These are phyloP conservation scores for Plectropomus leopardus DNA, from an alignment of 2,113 vertebrate genomes.

Conservation along the genomic window DNA sequence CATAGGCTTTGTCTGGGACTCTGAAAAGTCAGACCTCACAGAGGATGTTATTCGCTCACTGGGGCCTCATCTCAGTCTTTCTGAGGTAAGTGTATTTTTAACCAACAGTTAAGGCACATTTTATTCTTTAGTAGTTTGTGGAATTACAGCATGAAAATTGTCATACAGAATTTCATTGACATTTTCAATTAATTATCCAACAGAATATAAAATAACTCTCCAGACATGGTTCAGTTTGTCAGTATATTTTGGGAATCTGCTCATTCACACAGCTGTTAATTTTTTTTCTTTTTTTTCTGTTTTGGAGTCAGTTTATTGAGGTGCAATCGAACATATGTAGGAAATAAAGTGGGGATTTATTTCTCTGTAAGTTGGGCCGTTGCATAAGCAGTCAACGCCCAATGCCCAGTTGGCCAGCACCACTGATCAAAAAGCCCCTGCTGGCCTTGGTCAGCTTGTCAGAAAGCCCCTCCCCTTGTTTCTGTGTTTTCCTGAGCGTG, in stretches of 20 bases:
- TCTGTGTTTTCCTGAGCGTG: conserved; percentile 31
- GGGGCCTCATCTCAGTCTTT: conserved; percentile 90
- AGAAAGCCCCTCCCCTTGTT: conserved; percentile 57
- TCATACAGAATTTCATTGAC: not conserved
- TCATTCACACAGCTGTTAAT: conserved; percentile 37
- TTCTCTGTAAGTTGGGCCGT: conserved; percentile 70
- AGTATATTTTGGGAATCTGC: conserved; percentile 1
- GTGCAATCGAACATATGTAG: conserved; percentile 71
- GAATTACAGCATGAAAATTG: not conserved
- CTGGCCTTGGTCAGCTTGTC: conserved; percentile 73
- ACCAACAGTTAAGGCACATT: not conserved
- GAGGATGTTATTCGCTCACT: conserved; percentile 93
- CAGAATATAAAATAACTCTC: not conserved
- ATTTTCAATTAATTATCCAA: not conserved
- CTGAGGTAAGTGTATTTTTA: conserved; percentile 86
- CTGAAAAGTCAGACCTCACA: conserved; percentile 94
- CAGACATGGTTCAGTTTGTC: conserved; percentile 1
- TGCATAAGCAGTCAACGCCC: conserved; percentile 78
- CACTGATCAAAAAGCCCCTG: conserved; percentile 73
- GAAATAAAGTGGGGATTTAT: conserved; percentile 79
- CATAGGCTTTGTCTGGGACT: conserved; percentile 96
- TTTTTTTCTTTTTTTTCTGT: not conserved
- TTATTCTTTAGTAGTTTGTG: not conserved
- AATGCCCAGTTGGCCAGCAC: conserved; percentile 69
- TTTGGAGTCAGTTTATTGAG: conserved; percentile 57